Conservation (phyloP, 1,140 invertebrate species). For the honey bee (Apis mellifera) region Amel_HAv3.1 CM009931.2:24560001-24560500, state of each 20-base stretch:
- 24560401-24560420: too few relatives aligned
- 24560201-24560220: slow-evolving; percentile 36
- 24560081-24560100: slow-evolving; percentile 37
- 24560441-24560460: too few relatives aligned
- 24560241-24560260: slow-evolving; percentile 45
- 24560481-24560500: too few relatives aligned
- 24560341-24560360: too few relatives aligned
- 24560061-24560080: slow-evolving; percentile 13
- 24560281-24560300: neutral
- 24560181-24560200: slow-evolving; percentile 56
- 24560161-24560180: slow-evolving; percentile 55
- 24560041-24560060: slow-evolving; percentile 31
- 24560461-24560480: too few relatives aligned
- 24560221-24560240: slow-evolving; percentile 34
- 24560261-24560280: neutral
- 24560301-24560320: neutral
- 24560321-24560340: too few relatives aligned
- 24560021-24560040: too few relatives aligned
- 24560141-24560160: slow-evolving; percentile 53
- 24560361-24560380: too few relatives aligned
- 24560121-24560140: slow-evolving; percentile 56
- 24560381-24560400: too few relatives aligned
- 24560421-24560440: too few relatives aligned
- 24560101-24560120: slow-evolving; percentile 36
- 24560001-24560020: neutral